Evolutionary conservation across 2,113 vertebrate genomes (phyloP), one percentile per base, ranked within the genome.

Genomic region (Elephas maximus): DNA sequence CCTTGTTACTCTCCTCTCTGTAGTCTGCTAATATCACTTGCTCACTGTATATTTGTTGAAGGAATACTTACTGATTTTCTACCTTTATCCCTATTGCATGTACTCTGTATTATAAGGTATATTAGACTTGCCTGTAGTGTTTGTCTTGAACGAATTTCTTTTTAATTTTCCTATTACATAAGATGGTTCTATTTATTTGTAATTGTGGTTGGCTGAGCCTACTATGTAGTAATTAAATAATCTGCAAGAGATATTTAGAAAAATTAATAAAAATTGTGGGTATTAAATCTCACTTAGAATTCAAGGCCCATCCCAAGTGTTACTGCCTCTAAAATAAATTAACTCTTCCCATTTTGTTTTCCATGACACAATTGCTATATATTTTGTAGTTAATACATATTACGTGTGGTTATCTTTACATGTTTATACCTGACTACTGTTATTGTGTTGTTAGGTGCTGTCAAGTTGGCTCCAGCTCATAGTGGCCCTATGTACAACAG

Each of bases 71-170:
- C 53, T 60, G n/a, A 63, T 89, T 44, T 14, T 65, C 30, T 78
- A 6, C 84, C 80, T 80, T 79, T 88, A 15, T 26, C 21, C 26
- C 8, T 18, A 2, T 6, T 10, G 30, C 28, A 24, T 45, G 0
- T 80, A 73, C 26, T 80, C 41, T 48, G 6, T 0, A 8, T 51
- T 67, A 5, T 30, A 37, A 73, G 48, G 1, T 28, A 8, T 14
- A 7, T 37, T 76, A 65, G 44, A 7, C 67, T 92, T 71, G 12
- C 57, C 80, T 78, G 2, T 28, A 45, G 24, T 69, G 0, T 86
- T 90, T 74, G 73, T 67, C 44, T 45, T 65, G 28, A 92, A 62
- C 48, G 90, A 37, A 93, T 80, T 91, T 93, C 20, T 71, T 88
- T 87, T 76, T 60, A 30, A 73, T 80, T 57, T 77, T 83, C n/a